A percentile compares a stretch with the other conserved stretches of the same genome.
These are phyloP conservation scores for Danionella cerebrum DNA, from an alignment of 2,113 vertebrate species.

Conservation along the genomic window DNA sequence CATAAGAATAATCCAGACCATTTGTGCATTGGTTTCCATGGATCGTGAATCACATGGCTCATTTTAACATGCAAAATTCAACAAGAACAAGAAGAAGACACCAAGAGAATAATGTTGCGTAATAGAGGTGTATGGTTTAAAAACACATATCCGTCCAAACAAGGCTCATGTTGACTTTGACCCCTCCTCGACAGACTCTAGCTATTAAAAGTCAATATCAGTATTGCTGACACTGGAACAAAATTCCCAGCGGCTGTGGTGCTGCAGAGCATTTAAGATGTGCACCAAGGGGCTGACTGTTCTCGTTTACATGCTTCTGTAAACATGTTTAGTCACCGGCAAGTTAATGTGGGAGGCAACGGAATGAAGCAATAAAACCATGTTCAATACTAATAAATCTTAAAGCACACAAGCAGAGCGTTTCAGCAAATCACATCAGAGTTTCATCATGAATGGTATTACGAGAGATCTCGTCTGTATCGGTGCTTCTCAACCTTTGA, in stretches of 20 bases:
- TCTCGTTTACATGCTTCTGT: background rate
- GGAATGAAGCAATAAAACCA: background rate
- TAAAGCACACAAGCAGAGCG: background rate
- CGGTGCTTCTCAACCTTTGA: background rate
- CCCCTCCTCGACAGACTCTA: background rate
- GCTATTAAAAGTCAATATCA: constrained; percentile 8
- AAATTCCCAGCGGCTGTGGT: too few species aligned
- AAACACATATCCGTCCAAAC: background rate
- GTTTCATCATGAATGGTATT: background rate
- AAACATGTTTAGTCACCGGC: background rate
- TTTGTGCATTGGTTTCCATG: background rate
- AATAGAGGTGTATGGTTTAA: background rate
- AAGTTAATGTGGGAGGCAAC: background rate
- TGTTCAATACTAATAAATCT: background rate
- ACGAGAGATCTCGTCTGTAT: background rate
- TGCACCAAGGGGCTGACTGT: background rate
- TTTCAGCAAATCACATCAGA: background rate
- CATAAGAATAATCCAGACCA: background rate
- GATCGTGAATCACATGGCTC: background rate
- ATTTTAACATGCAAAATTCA: background rate
- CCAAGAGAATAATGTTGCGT: constrained; percentile 1
- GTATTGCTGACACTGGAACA: background rate
- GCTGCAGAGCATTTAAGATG: background rate
- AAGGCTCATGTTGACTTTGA: background rate
- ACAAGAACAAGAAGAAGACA: background rate